Evolutionary conservation across 2,797 vertebrate species (phyloP), one percentile per base, ranked within the genome.

Genomic region (Anomalospiza imberbis): DNA sequence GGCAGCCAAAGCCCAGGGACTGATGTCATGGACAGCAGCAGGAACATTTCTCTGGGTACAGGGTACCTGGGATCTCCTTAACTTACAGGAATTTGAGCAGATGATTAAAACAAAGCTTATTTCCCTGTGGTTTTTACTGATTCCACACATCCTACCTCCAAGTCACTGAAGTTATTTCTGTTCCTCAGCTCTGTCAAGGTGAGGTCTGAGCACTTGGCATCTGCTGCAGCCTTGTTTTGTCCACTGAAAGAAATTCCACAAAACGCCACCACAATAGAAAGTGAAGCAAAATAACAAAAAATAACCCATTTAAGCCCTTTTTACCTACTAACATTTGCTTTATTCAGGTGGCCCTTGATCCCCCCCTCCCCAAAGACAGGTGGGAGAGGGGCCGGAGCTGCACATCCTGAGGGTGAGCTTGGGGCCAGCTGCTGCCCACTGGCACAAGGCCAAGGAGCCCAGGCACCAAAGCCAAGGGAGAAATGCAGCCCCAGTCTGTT

Each of bases 331-430:
- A 4, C 24, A 32, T 76, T 70, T 91, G 55, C 60, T 88, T 95
- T 78, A 25, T 88, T 84, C 58, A 42, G 47, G 40, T 22, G 53
- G n/a, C 9, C 36, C 57, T 47, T 72, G 32, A 36, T 36, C 42
- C 10, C 9, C 9, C 17, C 12, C 31, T 84, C 54, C 50, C 36
- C 55, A 82, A 54, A 73, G 36, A 8, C 70, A 67, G 57, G 31
- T 0, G 2, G 7, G 20, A 55, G 38, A 74, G 18, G 32, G 32
- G 34, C 53, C 6, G 1, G 78, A 45, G 75, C 58, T n/a, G 20
- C 63, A 9, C 0, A 0, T 61, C 62, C 51, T 1, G 0, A 10
- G 47, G 40, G 22, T 2, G 61, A 65, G 71, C 76, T 20, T 0
- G 1, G 57, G 58, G 44, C 44, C 93, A 89, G 91, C 77, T 91